These are phyloP conservation scores for Chlorocebus sabaeus DNA, from an alignment of 2,113 vertebrate species.

Conservation along the genomic window DNA sequence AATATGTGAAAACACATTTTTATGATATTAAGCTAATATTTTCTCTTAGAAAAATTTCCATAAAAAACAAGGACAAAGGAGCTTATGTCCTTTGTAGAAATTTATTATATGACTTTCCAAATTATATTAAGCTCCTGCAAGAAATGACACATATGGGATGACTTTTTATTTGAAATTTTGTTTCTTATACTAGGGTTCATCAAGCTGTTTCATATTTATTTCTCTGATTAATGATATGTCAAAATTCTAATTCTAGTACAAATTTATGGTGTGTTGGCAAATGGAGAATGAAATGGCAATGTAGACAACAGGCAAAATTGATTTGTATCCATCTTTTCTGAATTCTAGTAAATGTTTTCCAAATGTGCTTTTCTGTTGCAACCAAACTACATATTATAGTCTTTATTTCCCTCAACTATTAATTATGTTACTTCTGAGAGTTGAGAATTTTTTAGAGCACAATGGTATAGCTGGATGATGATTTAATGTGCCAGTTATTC, in stretches of 20 bases:
- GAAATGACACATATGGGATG: slow-evolving; percentile 79
- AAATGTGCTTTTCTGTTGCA: slow-evolving; percentile 80
- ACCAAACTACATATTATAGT: slow-evolving; percentile 80
- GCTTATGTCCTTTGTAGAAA: slow-evolving; percentile 70
- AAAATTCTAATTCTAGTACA: slow-evolving; percentile 84
- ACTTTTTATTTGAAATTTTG: slow-evolving; percentile 81
- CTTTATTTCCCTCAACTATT: slow-evolving; percentile 74
- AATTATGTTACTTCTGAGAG: slow-evolving; percentile 74
- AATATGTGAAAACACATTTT: slow-evolving; percentile 56
- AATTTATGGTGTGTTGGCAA: slow-evolving; percentile 82
- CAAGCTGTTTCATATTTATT: slow-evolving; percentile 85
- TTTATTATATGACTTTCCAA: slow-evolving; percentile 78
- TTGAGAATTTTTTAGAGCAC: slow-evolving; percentile 74
- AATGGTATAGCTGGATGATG: slow-evolving; percentile 27
- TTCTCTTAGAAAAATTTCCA: slow-evolving; percentile 63
- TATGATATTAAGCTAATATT: slow-evolving; percentile 61
- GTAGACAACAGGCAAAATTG: slow-evolving; percentile 80
- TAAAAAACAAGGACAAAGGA: slow-evolving; percentile 67
- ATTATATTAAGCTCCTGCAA: slow-evolving; percentile 76
- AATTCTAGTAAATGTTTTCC: slow-evolving; percentile 81
- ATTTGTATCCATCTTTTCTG: slow-evolving; percentile 83
- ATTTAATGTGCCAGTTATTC: slow-evolving; percentile 62
- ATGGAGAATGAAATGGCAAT: slow-evolving; percentile 78
- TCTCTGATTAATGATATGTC: slow-evolving; percentile 85
- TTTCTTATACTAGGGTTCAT: slow-evolving; percentile 82